Evolutionary conservation across 2,797 vertebrate species (phyloP), one percentile per base, ranked within the genome.

Genomic region (Moxostoma hubbsi): DNA sequence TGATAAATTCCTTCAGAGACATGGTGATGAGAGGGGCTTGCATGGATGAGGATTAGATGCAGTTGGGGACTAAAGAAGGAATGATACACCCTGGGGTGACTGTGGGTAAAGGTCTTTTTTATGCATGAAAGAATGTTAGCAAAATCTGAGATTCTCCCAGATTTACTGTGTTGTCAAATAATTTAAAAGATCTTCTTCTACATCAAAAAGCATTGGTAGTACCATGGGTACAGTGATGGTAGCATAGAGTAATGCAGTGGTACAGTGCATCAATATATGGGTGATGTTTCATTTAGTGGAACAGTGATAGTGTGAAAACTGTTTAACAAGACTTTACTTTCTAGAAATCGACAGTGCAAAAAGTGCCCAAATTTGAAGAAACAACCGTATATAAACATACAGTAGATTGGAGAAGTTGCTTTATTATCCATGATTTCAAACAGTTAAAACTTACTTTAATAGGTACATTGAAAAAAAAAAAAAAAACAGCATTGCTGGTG

Each of bases 41-140:
- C 83, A 83, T 90, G 90, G 92, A 89, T 86, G 86, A 86, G 91
- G 92, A 93, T 93, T 92, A 92, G 88, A 90, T 85, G 90, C 80
- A 15, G 86, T 24, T 77, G 86, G 88, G 85, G 90, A 92, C 89
- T 88, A 87, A 87, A 87, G 87, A 9, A 82, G 81, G 86, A 92
- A 90, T 89, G 84, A 86, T 88, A 78, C 77, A 83, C 87, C 88
- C 86, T 72, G 55, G 86, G 84, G 86, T 80, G 5, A 9, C 18
- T 50, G 9, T 69, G 55, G n/a, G 55, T 50, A 6, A 16, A 59
- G n/a, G 24, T 76, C 64, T 67, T 9, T 76, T 76, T 50, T 65
- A 43, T 7, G 57, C 7, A 77, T 88, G 45, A 18, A 24, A 24
- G 18, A 64, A 64, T 55, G 24, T 51, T 55, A 2, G 62, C 16